Evolutionary conservation across 2,113 vertebrate genomes (phyloP).

Genomic region (Oncorhynchus clarkii): DNA sequence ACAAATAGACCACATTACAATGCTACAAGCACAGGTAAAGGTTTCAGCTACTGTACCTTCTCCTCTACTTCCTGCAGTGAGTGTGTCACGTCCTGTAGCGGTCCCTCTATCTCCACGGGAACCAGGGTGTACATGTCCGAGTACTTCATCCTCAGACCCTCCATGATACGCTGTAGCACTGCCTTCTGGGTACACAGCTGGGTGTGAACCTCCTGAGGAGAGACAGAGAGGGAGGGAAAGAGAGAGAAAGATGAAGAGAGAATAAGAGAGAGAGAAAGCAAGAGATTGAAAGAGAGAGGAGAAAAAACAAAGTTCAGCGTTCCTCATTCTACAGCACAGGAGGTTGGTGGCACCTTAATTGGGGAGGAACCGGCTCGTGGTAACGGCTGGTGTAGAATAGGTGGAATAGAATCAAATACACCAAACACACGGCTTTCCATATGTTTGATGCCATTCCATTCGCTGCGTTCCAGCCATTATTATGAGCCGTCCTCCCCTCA

Average conservation of each 20-base stretch:
- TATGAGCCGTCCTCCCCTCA: background rate
- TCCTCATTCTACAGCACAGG: too few relatives aligned
- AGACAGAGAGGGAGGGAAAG: background rate
- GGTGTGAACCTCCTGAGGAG: slow-evolving; percentile 75
- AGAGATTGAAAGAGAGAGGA: background rate
- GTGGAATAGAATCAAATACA: too few relatives aligned
- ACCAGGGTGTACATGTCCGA: slow-evolving; percentile 75
- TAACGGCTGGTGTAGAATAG: too few relatives aligned
- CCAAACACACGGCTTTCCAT: too few relatives aligned
- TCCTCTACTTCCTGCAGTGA: slow-evolving; percentile 76
- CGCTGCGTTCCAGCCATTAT: background rate
- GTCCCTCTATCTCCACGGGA: slow-evolving; percentile 76
- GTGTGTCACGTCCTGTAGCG: slow-evolving; percentile 77
- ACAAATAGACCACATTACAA: background rate
- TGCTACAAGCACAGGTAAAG: background rate
- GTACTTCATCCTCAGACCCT: slow-evolving; percentile 81
- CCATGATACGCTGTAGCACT: slow-evolving; percentile 76
- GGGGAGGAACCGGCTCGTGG: background rate
- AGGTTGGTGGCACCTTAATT: too few relatives aligned
- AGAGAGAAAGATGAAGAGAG: slow-evolving; percentile 32
- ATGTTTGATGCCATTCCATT: too few relatives aligned
- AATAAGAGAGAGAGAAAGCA: background rate
- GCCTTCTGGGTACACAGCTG: slow-evolving; percentile 77
- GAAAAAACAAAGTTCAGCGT: background rate
- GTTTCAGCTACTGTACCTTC: slow-evolving; percentile 75